Percentiles rank a stretch among this genome's conserved stretches.
These are phyloP conservation scores for Muricea muricata DNA, from an alignment of 92 coral and sea anemone species.

Conservation along the genomic window DNA sequence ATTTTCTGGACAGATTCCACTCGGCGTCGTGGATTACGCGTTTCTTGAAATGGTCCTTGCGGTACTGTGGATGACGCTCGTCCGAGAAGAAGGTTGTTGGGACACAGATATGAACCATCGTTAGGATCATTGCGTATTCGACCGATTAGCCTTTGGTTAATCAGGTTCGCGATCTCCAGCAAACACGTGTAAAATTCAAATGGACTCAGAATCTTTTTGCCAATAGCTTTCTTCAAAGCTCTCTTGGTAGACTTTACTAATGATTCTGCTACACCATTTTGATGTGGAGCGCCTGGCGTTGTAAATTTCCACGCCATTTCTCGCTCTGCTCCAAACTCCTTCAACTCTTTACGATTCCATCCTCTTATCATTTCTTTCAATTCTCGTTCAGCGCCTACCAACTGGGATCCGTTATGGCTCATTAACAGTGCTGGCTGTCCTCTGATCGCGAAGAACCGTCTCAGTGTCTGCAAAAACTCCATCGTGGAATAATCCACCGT, in stretches of 20 bases:
- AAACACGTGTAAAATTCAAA: too few relatives aligned
- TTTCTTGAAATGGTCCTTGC: slow-evolving; percentile 1
- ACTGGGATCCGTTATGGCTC: neutral
- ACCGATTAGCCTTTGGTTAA: too few relatives aligned
- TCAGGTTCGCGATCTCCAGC: too few relatives aligned
- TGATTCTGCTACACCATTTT: neutral
- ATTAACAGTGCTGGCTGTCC: neutral
- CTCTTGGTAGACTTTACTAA: neutral
- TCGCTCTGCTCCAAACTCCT: neutral
- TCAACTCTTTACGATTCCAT: neutral
- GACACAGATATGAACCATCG: too few relatives aligned
- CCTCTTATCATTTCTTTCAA: neutral
- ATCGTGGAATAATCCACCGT: neutral
- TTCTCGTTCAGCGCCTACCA: slow-evolving; percentile 5
- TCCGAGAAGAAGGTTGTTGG: too few relatives aligned
- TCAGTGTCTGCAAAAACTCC: neutral
- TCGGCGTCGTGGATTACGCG: neutral
- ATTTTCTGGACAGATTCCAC: neutral
- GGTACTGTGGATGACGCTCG: too few relatives aligned
- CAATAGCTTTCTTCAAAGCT: neutral
- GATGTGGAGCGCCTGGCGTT: too few relatives aligned
- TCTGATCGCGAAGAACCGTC: neutral
- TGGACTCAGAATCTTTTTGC: neutral
- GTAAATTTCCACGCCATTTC: neutral
- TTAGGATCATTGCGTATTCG: too few relatives aligned